Base-by-base conservation (phyloP, 2,888 invertebrate genomes). In the Argyra leucocephala region DNA sequence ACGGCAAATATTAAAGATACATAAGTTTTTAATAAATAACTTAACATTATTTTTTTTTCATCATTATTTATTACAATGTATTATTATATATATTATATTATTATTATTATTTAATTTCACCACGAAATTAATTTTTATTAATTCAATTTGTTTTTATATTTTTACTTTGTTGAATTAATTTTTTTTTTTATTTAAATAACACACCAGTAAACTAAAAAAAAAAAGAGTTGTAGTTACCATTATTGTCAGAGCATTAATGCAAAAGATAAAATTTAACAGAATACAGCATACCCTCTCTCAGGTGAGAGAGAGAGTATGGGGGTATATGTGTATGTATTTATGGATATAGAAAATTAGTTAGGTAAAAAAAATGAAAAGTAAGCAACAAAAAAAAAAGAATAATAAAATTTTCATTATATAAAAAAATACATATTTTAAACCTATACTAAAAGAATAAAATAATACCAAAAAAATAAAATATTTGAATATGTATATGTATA, bases 241-340 rank as follows among this genome's bases (percentile, higher is more conserved):
- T n/a, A n/a, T n/a, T 48, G 48, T 48, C 48, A 48, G 48, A 48
- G 48, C 48, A 48, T 48, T 48, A 48, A 48, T 48, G 48, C 48
- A 48, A 48, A 48, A 48, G 48, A 48, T 48, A 48, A 48, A 48
- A 48, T 18, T 48, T 9, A 48, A 48, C 48, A 48, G 48, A 48
- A 48, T 48, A 48, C 48, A 48, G 48, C 48, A 48, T 48, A 18
- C 48, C n/a, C 5, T 31, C 5, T 48, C 48, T 48, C 48, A 48
- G 48, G 48, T 48, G 48, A 37, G 37, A 48, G 48, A n/a, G n/a
- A n/a, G n/a, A n/a, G n/a, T n/a, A n/a, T n/a, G n/a, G n/a, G n/a
- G n/a, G n/a, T n/a, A n/a, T n/a, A n/a, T n/a, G n/a, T n/a, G n/a
- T n/a, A n/a, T n/a, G n/a, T n/a, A n/a, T n/a, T n/a, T n/a, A n/a